Percentiles rank a stretch among this genome's conserved stretches.
These are phyloP conservation scores for Resseliella maxima DNA, from an alignment of 2,888 invertebrate genomes.

Conservation along the genomic window DNA sequence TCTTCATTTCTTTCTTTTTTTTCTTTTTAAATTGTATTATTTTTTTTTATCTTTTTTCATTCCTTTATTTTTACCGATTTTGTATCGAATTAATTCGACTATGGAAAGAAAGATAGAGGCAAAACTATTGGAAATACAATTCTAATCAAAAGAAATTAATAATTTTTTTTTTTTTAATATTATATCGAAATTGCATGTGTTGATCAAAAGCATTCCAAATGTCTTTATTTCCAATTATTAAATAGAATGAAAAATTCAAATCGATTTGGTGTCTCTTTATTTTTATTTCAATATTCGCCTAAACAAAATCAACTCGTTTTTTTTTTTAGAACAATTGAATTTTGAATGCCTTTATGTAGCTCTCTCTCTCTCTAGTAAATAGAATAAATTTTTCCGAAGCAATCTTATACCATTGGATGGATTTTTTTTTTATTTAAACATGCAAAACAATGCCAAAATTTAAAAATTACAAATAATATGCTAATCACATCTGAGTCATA, in stretches of 20 bases:
- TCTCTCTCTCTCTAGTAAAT: too few relatives aligned
- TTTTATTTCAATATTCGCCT: neutral
- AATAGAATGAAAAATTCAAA: neutral
- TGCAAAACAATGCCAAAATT: neutral
- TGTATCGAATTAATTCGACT: neutral
- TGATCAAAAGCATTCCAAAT: neutral
- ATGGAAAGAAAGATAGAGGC: neutral
- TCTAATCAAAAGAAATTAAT: slow-evolving; percentile 26
- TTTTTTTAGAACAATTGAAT: neutral
- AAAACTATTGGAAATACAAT: neutral
- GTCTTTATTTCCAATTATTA: neutral
- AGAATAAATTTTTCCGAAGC: slow-evolving; percentile 42
- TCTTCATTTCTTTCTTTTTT: neutral
- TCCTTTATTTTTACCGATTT: neutral
- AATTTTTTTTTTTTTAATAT: slow-evolving; percentile 16
- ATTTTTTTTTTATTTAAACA: neutral
- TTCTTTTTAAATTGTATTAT: neutral
- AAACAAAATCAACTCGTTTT: neutral
- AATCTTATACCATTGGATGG: neutral
- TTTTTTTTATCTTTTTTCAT: neutral
- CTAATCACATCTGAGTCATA: too few relatives aligned
- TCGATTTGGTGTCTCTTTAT: too few relatives aligned
- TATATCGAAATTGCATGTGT: neutral
- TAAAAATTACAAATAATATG: too few relatives aligned
- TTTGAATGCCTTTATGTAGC: slow-evolving; percentile 33